phyloP scores from a whole-genome alignment of 2,113 vertebrate genomes.

The Neofelis nebulosa region DNA sequence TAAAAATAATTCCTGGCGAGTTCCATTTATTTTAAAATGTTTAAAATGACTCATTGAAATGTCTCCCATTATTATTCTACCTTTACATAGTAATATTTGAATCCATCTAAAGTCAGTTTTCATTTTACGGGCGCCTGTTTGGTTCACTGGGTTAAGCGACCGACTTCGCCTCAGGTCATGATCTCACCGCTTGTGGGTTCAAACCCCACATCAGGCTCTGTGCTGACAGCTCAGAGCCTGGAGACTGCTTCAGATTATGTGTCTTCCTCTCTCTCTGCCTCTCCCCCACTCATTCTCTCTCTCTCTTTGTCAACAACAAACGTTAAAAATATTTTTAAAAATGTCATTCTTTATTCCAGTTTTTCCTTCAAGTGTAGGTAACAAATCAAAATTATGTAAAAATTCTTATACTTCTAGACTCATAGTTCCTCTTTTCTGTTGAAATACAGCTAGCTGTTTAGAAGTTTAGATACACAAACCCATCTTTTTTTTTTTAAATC shows the following conservation, averaged over 20 bases:
- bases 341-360: conserved; percentile 33
- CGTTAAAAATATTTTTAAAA: too few species aligned
- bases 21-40: background rate
- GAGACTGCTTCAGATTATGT: too few species aligned
- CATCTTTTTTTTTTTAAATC: conserved; percentile 4
- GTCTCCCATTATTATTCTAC: background rate
- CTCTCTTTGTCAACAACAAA: too few species aligned
- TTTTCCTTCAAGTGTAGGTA: background rate
- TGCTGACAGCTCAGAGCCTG: too few species aligned
- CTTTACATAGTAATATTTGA: background rate
- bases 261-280: too few species aligned
- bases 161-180: too few species aligned
- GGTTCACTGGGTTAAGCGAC: too few species aligned
- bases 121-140: background rate
- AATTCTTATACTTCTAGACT: background rate
- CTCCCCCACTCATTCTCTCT: too few species aligned
- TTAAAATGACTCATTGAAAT: conserved; percentile 24
- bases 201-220: too few species aligned
- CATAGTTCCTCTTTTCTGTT: background rate
- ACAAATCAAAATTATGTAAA: background rate
- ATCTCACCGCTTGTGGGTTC: too few species aligned
- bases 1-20: background rate
- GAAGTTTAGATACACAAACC: background rate
- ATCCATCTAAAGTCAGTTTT: conserved; percentile 35
- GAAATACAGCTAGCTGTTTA: background rate